Evolutionary conservation across 2,797 vertebrate genomes (phyloP).

Genomic region (Cuculus canorus): DNA sequence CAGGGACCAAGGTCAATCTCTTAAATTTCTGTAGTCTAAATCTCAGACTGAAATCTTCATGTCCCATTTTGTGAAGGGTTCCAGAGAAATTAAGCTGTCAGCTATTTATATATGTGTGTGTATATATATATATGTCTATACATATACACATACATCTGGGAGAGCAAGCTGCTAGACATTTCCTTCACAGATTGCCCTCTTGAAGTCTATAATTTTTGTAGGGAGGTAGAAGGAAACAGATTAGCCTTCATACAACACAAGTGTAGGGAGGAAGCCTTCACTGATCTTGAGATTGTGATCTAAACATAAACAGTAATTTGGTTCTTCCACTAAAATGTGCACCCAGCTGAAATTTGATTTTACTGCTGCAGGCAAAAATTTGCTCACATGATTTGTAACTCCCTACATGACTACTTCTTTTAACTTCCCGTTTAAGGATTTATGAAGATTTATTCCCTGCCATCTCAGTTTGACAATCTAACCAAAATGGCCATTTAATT

Average conservation of each 20-base stretch:
- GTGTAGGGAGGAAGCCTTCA: neutral
- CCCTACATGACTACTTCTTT: constrained; percentile 14
- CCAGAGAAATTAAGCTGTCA: neutral
- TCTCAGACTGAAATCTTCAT: neutral
- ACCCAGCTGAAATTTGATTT: constrained; percentile 43
- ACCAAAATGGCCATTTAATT: constrained; percentile 25
- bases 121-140: rapidly evolving
- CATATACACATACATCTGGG: neutral
- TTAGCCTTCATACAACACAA: neutral
- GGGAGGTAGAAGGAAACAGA: neutral
- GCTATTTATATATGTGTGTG: neutral
- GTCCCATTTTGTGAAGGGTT: neutral
- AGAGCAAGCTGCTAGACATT: neutral
- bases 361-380: constrained; percentile 47
- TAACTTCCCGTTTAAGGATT: constrained; percentile 34
- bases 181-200: neutral
- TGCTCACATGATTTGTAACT: constrained; percentile 16
- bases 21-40: neutral
- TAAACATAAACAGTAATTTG: constrained; percentile 66
- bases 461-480: constrained; percentile 30
- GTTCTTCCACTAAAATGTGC: constrained; percentile 3
- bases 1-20: neutral
- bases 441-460: constrained; percentile 49
- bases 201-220: neutral
- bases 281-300: constrained; percentile 48